Evolutionary conservation across 1,140 invertebrate species (phyloP).

Genomic region (Conus ventricosus): DNA sequence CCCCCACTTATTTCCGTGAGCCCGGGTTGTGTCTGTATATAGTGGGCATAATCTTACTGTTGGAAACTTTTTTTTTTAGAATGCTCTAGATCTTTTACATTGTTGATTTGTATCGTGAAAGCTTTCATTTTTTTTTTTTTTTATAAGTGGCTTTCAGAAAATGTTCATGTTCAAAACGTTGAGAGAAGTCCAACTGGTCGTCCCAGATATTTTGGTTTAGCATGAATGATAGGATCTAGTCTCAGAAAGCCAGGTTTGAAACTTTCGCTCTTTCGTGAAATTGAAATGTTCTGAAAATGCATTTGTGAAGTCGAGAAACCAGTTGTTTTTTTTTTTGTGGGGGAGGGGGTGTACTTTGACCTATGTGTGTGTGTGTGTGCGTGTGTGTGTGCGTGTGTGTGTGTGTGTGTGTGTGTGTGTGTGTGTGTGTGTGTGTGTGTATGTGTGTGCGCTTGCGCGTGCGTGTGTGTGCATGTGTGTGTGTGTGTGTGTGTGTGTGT

Average conservation of each 20-base stretch:
- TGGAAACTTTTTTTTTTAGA: too few species aligned
- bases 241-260: neutral
- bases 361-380: neutral
- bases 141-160: neutral
- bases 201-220: neutral
- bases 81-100: too few species aligned
- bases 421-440: too few species aligned
- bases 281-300: neutral
- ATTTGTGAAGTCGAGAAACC: neutral
- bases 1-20: too few species aligned
- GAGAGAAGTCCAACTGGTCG: neutral
- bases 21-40: too few species aligned
- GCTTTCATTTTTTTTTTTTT: neutral
- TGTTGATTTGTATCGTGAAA: too few species aligned
- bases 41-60: too few species aligned
- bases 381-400: constrained; percentile 21
- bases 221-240: neutral
- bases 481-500: too few species aligned
- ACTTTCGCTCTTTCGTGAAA: neutral
- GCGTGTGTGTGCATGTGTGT: too few species aligned
- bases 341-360: too few species aligned
- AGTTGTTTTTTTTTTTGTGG: neutral
- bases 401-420: neutral
- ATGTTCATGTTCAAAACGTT: neutral
- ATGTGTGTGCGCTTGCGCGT: too few species aligned